Evolutionary conservation across 2,888 invertebrate species (phyloP).

Genomic region (Tanytarsus gracilentus): DNA sequence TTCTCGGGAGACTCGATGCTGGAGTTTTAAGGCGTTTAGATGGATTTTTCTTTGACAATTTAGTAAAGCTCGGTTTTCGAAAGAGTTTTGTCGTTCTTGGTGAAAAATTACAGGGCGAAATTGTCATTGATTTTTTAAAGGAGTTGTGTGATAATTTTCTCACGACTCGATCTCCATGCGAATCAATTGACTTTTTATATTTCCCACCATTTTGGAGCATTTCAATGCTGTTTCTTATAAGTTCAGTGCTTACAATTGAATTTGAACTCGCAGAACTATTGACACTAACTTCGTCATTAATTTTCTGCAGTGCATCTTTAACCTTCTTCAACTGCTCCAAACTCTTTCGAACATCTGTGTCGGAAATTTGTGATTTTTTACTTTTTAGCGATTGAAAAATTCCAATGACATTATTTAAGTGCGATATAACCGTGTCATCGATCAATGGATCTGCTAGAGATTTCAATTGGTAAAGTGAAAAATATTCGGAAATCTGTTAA

Average conservation of each 20-base stretch:
- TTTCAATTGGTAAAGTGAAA: no score
- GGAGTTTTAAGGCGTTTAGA: neutral
- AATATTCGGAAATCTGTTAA: no score
- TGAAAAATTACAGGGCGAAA: neutral
- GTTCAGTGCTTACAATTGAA: neutral
- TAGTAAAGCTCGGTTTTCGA: neutral
- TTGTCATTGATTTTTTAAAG: neutral
- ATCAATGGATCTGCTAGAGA: neutral
- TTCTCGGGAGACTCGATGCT: neutral
- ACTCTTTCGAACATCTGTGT: neutral
- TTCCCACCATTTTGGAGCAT: constrained; percentile 10
- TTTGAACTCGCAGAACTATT: neutral
- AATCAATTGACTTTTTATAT: neutral
- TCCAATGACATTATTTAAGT: neutral
- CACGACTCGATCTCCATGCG: neutral
- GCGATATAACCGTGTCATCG: constrained; percentile 11
- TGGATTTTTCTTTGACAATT: neutral
- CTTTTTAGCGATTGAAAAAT: neutral
- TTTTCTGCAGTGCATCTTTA: neutral
- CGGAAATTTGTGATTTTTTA: neutral
- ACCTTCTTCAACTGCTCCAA: neutral
- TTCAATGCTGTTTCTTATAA: neutral
- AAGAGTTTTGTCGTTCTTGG: neutral
- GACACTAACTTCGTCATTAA: neutral
- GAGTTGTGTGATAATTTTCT: neutral